Conservation (phyloP, 2,797 vertebrate genomes). For the Anniella stebbinsi region DNA sequence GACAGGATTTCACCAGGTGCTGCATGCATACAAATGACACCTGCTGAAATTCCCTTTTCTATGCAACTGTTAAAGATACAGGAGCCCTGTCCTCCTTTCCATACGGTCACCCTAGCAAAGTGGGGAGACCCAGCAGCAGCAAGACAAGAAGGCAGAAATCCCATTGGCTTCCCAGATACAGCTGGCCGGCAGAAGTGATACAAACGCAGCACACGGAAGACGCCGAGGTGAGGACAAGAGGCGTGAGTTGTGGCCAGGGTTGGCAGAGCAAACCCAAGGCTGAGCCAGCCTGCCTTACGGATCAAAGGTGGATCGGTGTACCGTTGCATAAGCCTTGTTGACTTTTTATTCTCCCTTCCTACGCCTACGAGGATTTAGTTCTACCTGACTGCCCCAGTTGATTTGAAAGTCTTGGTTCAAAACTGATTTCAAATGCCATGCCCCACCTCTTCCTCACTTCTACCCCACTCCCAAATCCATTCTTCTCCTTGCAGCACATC, state of each 20-base stretch:
- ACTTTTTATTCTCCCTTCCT: no score
- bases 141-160: no score
- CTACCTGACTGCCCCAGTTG: neutral
- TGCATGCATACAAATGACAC: no score
- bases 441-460: neutral
- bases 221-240: neutral
- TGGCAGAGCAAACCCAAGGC: no score
- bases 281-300: no score
- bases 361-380: neutral
- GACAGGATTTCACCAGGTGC: no score
- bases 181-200: neutral
- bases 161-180: no score
- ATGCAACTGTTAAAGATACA: no score
- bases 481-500: neutral
- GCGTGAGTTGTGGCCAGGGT: neutral
- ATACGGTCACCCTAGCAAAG: no score
- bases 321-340: neutral
- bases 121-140: no score
- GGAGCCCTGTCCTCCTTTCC: no score
- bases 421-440: neutral
- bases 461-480: neutral
- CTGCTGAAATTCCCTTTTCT: no score
- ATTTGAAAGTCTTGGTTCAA: neutral
- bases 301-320: neutral
- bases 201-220: neutral